Evolutionary conservation across 2,888 invertebrate species (phyloP).

Genomic region (Drosophila subquinaria): DNA sequence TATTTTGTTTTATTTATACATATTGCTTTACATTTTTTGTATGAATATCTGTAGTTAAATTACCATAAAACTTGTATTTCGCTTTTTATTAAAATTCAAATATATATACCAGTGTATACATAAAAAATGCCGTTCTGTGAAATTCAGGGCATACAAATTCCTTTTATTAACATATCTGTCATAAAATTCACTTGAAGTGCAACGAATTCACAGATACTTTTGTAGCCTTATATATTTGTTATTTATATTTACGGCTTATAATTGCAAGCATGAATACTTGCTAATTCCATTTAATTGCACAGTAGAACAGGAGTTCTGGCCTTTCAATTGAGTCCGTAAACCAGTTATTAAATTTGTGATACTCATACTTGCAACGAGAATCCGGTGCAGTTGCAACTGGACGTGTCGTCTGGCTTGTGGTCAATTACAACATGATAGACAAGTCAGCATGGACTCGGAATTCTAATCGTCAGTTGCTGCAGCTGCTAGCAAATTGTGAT

Average conservation of each 20-base stretch:
- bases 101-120: no score
- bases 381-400: background rate
- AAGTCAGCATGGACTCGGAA: slow-evolving; percentile 8
- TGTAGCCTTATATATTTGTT: background rate
- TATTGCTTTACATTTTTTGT: no score
- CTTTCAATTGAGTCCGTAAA: background rate
- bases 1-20: no score
- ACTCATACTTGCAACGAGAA: background rate
- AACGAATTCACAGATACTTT: background rate
- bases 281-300: slow-evolving; percentile 13
- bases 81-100: no score
- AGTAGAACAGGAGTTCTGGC: background rate
- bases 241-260: slow-evolving; percentile 2
- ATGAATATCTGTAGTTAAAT: no score
- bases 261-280: slow-evolving; percentile 4
- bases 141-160: background rate
- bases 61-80: no score
- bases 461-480: slow-evolving; percentile 9
- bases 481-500: slow-evolving; percentile 41
- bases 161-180: no score
- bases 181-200: background rate
- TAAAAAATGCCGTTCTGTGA: no score
- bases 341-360: slow-evolving; percentile 9
- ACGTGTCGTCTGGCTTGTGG: slow-evolving; percentile 21
- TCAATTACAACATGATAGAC: slow-evolving; percentile 13